These are phyloP conservation scores for Hippasteria phrygiana DNA, from an alignment of 53 echinoderm and acorn worm species.

Conservation along the genomic window DNA sequence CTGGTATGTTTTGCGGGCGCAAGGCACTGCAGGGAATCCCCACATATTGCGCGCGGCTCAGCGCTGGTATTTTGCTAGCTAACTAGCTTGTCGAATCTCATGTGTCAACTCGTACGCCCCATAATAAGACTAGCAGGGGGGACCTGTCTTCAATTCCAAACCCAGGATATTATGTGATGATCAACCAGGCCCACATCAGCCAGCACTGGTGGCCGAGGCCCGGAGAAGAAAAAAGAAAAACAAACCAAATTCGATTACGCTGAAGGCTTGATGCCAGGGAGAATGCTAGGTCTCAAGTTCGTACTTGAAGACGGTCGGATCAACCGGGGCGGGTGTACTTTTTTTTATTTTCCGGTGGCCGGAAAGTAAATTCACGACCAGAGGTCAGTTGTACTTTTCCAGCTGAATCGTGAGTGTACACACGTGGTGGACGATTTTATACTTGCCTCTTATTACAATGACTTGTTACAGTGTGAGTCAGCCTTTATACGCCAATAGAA, in stretches of 20 bases:
- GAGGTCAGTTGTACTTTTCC: constrained; percentile 47
- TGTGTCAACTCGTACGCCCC: constrained; percentile 57
- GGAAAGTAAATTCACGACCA: background rate
- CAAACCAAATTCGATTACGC: constrained; percentile 56
- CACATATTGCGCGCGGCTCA: constrained; percentile 53
- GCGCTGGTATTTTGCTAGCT: constrained; percentile 62
- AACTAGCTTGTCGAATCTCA: constrained; percentile 60
- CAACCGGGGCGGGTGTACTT: constrained; percentile 47
- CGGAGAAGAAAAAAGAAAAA: background rate
- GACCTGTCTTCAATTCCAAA: constrained; percentile 25
- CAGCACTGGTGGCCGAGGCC: constrained; percentile 25
- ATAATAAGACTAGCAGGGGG: constrained; percentile 58
- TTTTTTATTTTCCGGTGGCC: constrained; percentile 8
- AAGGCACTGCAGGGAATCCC: constrained; percentile 37
- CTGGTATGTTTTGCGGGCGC: constrained; percentile 64
- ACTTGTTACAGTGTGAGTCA: background rate
- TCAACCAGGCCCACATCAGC: constrained; percentile 2
- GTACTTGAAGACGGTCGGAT: constrained; percentile 47
- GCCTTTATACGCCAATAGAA: background rate
- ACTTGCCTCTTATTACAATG: background rate
- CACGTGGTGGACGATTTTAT: constrained; percentile 10
- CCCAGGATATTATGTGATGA: constrained; percentile 9
- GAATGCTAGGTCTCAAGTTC: constrained; percentile 46
- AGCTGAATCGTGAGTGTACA: background rate
- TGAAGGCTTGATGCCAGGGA: constrained; percentile 24